phyloP scores from a whole-genome alignment of 2,797 vertebrate genomes.

The Cyclura pinguis region DNA sequence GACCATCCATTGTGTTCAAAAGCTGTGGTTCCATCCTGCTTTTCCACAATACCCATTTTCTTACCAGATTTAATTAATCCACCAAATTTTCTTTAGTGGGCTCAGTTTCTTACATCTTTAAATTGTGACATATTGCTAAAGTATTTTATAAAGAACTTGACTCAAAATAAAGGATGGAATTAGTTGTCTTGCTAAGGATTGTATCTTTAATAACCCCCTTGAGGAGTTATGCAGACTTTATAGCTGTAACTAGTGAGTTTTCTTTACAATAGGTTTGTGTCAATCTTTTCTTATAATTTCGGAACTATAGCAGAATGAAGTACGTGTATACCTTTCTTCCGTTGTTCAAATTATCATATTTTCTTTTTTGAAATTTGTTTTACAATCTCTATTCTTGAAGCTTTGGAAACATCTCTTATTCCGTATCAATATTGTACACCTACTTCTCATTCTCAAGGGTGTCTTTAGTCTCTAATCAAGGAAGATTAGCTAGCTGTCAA shows the following conservation, averaged over 20 bases:
- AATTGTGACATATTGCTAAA: too few species aligned
- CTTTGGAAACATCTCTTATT: background rate
- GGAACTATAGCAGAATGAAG: background rate
- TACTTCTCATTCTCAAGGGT: background rate
- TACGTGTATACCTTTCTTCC: background rate
- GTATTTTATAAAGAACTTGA: too few species aligned
- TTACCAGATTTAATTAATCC: too few species aligned
- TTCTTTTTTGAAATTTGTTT: background rate
- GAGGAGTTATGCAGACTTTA: background rate
- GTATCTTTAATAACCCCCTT: background rate
- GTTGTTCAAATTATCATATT: background rate
- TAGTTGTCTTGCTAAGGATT: too few species aligned
- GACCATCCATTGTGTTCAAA: background rate
- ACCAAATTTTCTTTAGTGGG: too few species aligned
- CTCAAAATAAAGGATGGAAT: too few species aligned
- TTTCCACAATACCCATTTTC: too few species aligned
- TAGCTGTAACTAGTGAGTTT: background rate
- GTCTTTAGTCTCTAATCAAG: constrained; percentile 5
- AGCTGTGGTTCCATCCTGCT: too few species aligned
- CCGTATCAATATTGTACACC: background rate
- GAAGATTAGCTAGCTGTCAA: constrained; percentile 7
- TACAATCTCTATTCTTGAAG: background rate
- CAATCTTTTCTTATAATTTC: background rate
- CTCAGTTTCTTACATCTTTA: too few species aligned
- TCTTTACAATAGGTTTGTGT: background rate